phyloP scores from a whole-genome alignment of 2,888 invertebrate genomes.

The Amblyjoppa fuscipennis region DNA sequence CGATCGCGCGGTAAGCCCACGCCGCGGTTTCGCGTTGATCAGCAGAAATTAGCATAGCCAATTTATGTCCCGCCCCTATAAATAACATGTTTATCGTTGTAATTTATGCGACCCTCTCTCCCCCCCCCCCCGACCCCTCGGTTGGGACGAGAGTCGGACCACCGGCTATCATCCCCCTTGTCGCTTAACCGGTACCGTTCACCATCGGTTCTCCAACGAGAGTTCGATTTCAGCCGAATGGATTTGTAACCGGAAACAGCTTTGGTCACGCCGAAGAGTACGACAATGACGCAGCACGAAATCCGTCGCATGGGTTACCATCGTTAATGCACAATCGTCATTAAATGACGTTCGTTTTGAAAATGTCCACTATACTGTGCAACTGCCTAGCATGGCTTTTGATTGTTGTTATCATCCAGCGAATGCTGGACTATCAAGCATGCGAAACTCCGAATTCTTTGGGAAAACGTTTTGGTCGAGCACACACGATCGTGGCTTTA shows the following conservation, averaged over 20 bases:
- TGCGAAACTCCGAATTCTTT: neutral
- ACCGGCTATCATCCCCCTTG: constrained; percentile 39
- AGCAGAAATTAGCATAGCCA: constrained; percentile 84
- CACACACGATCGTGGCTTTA: neutral
- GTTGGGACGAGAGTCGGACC: constrained; percentile 26
- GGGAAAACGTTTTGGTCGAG: constrained; percentile 10
- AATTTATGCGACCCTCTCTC: constrained; percentile 80
- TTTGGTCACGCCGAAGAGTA: constrained; percentile 31
- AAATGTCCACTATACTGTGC: neutral
- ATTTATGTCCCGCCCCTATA: constrained; percentile 83
- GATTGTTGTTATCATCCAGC: neutral
- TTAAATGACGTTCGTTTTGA: neutral
- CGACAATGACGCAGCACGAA: constrained; percentile 22
- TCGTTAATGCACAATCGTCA: constrained; percentile 17
- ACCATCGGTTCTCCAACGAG: constrained; percentile 37
- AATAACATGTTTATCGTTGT: constrained; percentile 85
- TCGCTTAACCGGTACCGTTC: constrained; percentile 49
- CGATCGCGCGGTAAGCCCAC: constrained; percentile 72
- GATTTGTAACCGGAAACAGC: constrained; percentile 45
- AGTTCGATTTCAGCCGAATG: constrained; percentile 63
- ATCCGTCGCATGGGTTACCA: constrained; percentile 4
- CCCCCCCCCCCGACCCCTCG: neutral
- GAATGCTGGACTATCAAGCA: neutral
- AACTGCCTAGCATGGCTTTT: neutral
- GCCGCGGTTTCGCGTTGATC: constrained; percentile 81